Percentiles rank a stretch among this genome's conserved stretches.
phyloP scores from a whole-genome alignment of 2,888 invertebrate species.

The Alitta virens region DNA sequence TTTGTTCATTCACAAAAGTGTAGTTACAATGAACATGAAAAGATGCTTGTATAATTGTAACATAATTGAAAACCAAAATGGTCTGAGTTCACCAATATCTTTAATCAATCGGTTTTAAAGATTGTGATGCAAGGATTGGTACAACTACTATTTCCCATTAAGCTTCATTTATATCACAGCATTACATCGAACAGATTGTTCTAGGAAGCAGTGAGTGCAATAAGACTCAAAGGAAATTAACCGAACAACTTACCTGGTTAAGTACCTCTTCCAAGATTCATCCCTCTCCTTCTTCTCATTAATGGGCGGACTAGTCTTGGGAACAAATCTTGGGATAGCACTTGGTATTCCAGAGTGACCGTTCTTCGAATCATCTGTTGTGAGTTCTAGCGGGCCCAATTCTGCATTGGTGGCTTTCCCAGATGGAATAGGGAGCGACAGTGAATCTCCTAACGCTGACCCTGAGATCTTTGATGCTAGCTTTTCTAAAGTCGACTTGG shows the following conservation, averaged over 20 bases:
- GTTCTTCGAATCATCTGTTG: not conserved
- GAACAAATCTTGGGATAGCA: slow-evolving; percentile 7
- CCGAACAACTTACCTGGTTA: slow-evolving; percentile 56
- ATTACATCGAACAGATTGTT: not conserved
- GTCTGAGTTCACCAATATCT: too few species aligned
- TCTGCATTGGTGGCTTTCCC: not conserved
- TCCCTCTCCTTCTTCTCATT: slow-evolving; percentile 56
- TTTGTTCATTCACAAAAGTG: too few species aligned
- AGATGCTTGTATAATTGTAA: too few species aligned
- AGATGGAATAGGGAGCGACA: slow-evolving; percentile 39
- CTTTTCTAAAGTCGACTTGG: slow-evolving; percentile 20
- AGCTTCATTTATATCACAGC: not conserved
- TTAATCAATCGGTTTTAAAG: too few species aligned
- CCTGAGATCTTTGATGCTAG: slow-evolving; percentile 28
- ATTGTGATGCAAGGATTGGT: too few species aligned
- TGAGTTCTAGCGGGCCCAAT: not conserved
- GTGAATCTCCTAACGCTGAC: slow-evolving; percentile 38
- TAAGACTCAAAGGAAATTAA: not conserved
- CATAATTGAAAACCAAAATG: too few species aligned
- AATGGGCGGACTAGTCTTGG: slow-evolving; percentile 21
- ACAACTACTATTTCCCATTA: too few species aligned
- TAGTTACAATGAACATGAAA: too few species aligned
- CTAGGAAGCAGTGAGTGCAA: not conserved
- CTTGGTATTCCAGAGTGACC: not conserved
- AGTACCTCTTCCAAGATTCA: slow-evolving; percentile 64